These are phyloP conservation scores for Cryptocephalus primarius DNA, from an alignment of 2,888 invertebrate species.

Conservation along the genomic window DNA sequence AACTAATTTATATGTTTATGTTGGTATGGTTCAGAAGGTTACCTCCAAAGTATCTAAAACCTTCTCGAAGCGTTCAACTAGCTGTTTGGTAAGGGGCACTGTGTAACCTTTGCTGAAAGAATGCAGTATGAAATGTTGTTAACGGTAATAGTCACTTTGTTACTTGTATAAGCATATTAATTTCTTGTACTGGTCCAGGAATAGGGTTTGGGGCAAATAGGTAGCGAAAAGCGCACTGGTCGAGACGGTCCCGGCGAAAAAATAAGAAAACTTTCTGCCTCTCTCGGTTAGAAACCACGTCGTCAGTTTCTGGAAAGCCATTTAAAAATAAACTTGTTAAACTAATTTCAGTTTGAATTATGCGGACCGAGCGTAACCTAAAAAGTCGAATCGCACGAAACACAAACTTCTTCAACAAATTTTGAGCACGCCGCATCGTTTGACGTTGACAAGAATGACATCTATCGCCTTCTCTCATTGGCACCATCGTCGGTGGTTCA, in stretches of 20 bases:
- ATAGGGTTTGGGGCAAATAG: slow-evolving; percentile 50
- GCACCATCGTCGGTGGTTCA: too few species aligned
- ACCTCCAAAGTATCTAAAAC: slow-evolving; percentile 50
- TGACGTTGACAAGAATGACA: too few species aligned
- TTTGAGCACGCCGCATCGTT: too few species aligned
- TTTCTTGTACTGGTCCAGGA: slow-evolving; percentile 49
- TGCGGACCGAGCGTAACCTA: too few species aligned
- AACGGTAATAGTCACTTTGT: slow-evolving; percentile 11
- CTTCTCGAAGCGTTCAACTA: slow-evolving; percentile 43
- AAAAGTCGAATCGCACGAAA: too few species aligned
- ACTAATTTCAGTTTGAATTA: too few species aligned
- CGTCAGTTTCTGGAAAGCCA: too few species aligned
- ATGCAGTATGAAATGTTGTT: slow-evolving; percentile 1
- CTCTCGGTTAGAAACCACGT: slow-evolving; percentile 45
- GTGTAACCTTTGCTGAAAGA: slow-evolving; percentile 48
- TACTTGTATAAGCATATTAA: slow-evolving; percentile 56
- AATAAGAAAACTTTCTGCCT: slow-evolving; percentile 44
- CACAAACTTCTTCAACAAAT: too few species aligned
- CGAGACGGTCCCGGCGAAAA: slow-evolving; percentile 37
- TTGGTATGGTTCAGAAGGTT: slow-evolving; percentile 2
- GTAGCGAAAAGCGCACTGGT: slow-evolving; percentile 37
- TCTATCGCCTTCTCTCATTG: too few species aligned
- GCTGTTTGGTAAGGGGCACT: slow-evolving; percentile 42
- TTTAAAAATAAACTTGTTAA: too few species aligned
- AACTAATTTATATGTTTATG: not conserved